These are phyloP conservation scores for Aldrovandia affinis DNA, from an alignment of 2,797 vertebrate species.

Conservation along the genomic window DNA sequence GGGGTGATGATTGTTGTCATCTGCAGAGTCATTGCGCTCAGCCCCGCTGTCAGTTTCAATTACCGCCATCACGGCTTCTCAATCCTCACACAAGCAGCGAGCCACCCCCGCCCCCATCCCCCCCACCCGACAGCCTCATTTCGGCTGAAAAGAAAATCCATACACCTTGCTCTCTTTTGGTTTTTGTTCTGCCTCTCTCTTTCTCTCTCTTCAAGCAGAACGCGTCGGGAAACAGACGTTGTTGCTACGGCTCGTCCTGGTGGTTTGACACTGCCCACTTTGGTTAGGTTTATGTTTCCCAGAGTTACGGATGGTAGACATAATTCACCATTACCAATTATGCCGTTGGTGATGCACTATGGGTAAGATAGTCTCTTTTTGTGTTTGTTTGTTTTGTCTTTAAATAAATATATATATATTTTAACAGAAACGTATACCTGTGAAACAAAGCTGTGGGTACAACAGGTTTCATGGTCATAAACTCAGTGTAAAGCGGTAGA, in stretches of 20 bases:
- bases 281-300: neutral
- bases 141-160: slow-evolving; percentile 74
- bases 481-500: no score
- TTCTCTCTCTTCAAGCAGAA: slow-evolving; percentile 51
- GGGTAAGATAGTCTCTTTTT: neutral
- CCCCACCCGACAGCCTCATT: slow-evolving; percentile 59
- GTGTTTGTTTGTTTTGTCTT: neutral
- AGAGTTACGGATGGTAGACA: neutral
- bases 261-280: neutral
- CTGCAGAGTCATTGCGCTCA: slow-evolving; percentile 71
- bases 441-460: no score
- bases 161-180: slow-evolving; percentile 61
- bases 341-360: neutral
- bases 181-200: slow-evolving; percentile 49
- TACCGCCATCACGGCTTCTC: slow-evolving; percentile 67
- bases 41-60: slow-evolving; percentile 76
- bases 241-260: slow-evolving; percentile 41
- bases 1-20: slow-evolving; percentile 74
- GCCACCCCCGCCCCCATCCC: slow-evolving; percentile 29
- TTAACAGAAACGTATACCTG: no score
- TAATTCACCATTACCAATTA: neutral
- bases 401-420: no score
- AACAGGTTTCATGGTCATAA: no score
- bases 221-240: slow-evolving; percentile 46
- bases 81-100: slow-evolving; percentile 59